Conservation (phyloP, 2,888 invertebrate species). For the Podabrus alpinus region DNA sequence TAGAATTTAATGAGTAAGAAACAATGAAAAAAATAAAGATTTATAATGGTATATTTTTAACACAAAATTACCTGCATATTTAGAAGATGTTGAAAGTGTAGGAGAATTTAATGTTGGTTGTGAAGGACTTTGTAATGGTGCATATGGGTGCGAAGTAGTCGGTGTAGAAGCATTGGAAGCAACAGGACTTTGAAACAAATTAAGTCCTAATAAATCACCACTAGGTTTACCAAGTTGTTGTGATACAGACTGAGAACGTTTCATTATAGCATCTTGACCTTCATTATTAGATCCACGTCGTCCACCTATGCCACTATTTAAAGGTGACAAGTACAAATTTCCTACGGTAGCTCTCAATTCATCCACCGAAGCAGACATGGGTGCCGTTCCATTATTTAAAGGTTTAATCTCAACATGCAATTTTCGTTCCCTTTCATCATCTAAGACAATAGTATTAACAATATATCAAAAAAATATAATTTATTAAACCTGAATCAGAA, state of each 20-base stretch:
- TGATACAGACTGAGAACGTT: conserved; percentile 76
- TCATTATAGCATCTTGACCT: conserved; percentile 65
- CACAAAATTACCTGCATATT: conserved; percentile 56
- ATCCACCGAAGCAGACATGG: conserved; percentile 94
- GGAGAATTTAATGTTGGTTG: conserved; percentile 72
- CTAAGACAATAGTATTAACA: conserved; percentile 42
- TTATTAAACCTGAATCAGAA: conserved; percentile 67
- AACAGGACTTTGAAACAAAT: conserved; percentile 78
- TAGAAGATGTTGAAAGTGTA: conserved; percentile 59
- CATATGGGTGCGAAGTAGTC: conserved; percentile 73
- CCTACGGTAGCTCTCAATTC: conserved; percentile 91
- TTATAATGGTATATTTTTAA: not conserved
- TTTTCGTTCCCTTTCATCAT: conserved; percentile 85
- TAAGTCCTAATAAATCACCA: conserved; percentile 78
- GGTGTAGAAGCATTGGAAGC: conserved; percentile 76
- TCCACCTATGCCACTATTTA: conserved; percentile 62
- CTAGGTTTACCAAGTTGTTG: conserved; percentile 77
- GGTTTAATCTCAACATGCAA: conserved; percentile 96
- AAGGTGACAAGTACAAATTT: conserved; percentile 82
- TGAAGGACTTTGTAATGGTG: conserved; percentile 77
- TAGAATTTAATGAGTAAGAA: no score
- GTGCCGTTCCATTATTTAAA: conserved; percentile 84
- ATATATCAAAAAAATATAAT: not conserved
- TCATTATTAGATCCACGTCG: conserved; percentile 74
- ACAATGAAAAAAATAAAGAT: no score